Evolutionary conservation across 2,797 vertebrate species (phyloP), one percentile per base, ranked within the genome.

Genomic region (Capromys pilorides): DNA sequence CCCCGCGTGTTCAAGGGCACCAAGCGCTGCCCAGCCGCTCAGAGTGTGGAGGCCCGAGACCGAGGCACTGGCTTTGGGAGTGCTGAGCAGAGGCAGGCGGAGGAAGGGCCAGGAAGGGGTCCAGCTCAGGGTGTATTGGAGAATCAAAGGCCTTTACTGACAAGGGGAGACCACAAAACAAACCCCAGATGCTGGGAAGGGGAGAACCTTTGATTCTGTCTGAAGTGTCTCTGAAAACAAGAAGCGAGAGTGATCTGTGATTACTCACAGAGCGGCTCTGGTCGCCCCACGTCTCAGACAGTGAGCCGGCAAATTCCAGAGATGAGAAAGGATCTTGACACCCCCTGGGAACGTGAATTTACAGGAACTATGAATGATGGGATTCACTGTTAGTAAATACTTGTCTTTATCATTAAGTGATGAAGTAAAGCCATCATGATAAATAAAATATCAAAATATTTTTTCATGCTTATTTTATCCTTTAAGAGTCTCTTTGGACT

Each of bases 341-440:
- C 86, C 24, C 96, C 57, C 61, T 88, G 73, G 71, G 86, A 84
- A 88, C 86, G 51, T 14, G 36, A 12, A 91, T 90, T 87, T 79
- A 67, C 0, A 21, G 51, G 71, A 90, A 49, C 45, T 39, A 62
- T 85, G 36, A 69, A 12, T 36, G 54, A 71, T 67, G 59, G 59
- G 16, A 91, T 36, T 78, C 83, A 26, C 66, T 39, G 9, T 93
- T 82, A 87, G 36, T 75, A 82, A 90, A 51, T 89, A 89, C 22
- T 51, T 31, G 77, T 39, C 49, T 95, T 96, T 75, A 88, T 89
- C 90, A 87, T 22, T 28, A n/a, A 94, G 41, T 78, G 73, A 73
- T 93, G 82, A 93, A 79, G 33, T 49, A 67, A 95, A 93, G 41
- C 26, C 33, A 24, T 66, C 7, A 39, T 36, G 86, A 64, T 45